Evolutionary conservation across 2,888 invertebrate genomes (phyloP).

Genomic region (Cyrtodaria siliqua): DNA sequence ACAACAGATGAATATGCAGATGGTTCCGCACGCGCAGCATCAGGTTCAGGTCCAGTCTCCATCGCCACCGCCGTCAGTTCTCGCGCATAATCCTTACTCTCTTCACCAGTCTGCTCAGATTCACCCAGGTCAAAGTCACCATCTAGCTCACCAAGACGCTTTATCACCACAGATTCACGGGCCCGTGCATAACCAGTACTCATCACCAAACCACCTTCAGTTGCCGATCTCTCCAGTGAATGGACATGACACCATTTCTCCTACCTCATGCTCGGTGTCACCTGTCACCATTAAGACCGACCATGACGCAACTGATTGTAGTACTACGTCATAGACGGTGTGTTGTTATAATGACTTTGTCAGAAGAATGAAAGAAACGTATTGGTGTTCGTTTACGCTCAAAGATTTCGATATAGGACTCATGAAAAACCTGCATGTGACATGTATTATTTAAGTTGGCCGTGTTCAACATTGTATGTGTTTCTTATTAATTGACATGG

Average conservation of each 20-base stretch:
- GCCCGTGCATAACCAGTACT: constrained; percentile 37
- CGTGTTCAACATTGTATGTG: too few relatives aligned
- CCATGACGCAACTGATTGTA: constrained; percentile 48
- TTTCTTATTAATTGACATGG: too few relatives aligned
- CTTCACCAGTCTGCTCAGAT: constrained; percentile 8
- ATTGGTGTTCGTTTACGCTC: too few relatives aligned
- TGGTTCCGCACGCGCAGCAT: constrained; percentile 53
- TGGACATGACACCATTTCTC: constrained; percentile 42
- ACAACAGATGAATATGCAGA: constrained; percentile 59
- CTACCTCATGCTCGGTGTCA: constrained; percentile 32
- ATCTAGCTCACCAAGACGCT: constrained; percentile 34
- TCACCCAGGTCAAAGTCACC: constrained; percentile 38
- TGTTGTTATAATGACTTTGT: too few relatives aligned
- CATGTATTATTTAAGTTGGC: too few relatives aligned
- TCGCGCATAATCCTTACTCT: constrained; percentile 30
- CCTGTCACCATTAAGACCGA: constrained; percentile 59
- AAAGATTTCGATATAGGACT: too few relatives aligned
- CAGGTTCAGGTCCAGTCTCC: constrained; percentile 52
- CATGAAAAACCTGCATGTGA: too few relatives aligned
- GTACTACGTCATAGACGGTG: constrained; percentile 30
- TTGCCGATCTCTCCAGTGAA: constrained; percentile 45
- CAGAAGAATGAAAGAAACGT: too few relatives aligned
- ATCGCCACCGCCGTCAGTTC: constrained; percentile 27
- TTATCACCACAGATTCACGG: constrained; percentile 28
- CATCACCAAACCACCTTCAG: constrained; percentile 35